These are phyloP conservation scores for Scaptomyza montana DNA, from an alignment of 1,140 invertebrate genomes.

Conservation along the genomic window DNA sequence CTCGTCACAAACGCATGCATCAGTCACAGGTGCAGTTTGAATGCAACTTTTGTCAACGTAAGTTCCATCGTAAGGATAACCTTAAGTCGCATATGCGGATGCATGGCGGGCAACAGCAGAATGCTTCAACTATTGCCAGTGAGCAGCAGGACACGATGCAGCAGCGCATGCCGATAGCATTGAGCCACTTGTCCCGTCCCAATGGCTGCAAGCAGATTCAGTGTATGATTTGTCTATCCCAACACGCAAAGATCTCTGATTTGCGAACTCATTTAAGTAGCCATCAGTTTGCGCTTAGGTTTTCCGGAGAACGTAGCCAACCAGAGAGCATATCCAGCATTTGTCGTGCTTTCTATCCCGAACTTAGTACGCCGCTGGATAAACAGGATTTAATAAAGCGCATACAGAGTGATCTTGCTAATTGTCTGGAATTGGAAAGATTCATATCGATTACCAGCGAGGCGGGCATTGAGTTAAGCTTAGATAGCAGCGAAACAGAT, in stretches of 20 bases:
- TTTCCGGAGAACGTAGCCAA: conserved; percentile 17
- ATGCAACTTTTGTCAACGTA: conserved; percentile 85
- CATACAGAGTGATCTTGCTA: conserved; percentile 58
- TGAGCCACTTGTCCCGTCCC: conserved; percentile 50
- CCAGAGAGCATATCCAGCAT: conserved; percentile 24
- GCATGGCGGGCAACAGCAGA: conserved; percentile 39
- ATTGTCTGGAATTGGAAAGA: conserved; percentile 53
- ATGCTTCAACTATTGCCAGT: background rate
- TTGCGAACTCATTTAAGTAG: conserved; percentile 53
- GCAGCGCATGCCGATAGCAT: background rate
- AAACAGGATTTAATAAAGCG: conserved; percentile 41
- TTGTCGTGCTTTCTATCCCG: conserved; percentile 60
- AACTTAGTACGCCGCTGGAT: conserved; percentile 29
- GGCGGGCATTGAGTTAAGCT: conserved; percentile 61
- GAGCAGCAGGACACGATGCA: background rate
- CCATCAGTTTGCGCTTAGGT: conserved; percentile 50
- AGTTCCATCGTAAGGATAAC: conserved; percentile 85
- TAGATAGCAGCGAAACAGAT: conserved; percentile 78
- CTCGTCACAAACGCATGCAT: conserved; percentile 84
- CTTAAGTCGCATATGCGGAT: conserved; percentile 71
- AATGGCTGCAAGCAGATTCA: conserved; percentile 73
- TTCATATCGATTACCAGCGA: conserved; percentile 77
- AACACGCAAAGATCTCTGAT: conserved; percentile 68
- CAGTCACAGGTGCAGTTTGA: conserved; percentile 83
- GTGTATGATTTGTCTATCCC: conserved; percentile 77